Percentiles rank a stretch among this genome's conserved stretches.
These are phyloP conservation scores for Callipepla californica DNA, from an alignment of 2,113 vertebrate species.

Conservation along the genomic window DNA sequence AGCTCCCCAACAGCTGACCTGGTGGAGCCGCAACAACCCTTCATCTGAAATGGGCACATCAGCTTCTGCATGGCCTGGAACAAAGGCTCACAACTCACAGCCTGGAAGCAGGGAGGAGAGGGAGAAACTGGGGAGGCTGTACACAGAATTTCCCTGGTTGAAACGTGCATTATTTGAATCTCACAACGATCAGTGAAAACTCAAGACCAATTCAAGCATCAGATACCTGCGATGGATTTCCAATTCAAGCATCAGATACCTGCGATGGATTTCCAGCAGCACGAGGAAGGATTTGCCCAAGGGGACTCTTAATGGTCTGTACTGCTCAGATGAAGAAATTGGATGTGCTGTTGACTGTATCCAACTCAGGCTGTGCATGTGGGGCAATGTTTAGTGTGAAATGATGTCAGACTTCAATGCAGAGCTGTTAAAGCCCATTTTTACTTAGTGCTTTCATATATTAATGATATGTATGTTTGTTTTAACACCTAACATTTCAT, in stretches of 20 bases:
- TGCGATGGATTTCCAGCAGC: background rate
- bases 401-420: background rate
- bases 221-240: background rate
- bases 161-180: background rate
- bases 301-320: background rate
- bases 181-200: background rate
- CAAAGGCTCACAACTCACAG: background rate
- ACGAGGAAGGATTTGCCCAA: background rate
- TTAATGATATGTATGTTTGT: constrained; percentile 12
- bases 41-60: background rate
- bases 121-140: accelerated
- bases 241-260: background rate
- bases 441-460: constrained; percentile 22
- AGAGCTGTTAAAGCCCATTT: background rate
- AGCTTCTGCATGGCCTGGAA: background rate
- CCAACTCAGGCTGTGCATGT: background rate
- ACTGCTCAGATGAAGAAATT: background rate
- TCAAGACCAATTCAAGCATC: background rate
- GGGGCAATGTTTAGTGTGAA: background rate
- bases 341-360: background rate
- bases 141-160: background rate
- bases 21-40: background rate
- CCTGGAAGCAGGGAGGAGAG: background rate
- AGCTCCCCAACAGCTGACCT: background rate
- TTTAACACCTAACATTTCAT: background rate